Evolutionary conservation across 2,888 invertebrate species (phyloP).

Genomic region (Volucella zonaria): DNA sequence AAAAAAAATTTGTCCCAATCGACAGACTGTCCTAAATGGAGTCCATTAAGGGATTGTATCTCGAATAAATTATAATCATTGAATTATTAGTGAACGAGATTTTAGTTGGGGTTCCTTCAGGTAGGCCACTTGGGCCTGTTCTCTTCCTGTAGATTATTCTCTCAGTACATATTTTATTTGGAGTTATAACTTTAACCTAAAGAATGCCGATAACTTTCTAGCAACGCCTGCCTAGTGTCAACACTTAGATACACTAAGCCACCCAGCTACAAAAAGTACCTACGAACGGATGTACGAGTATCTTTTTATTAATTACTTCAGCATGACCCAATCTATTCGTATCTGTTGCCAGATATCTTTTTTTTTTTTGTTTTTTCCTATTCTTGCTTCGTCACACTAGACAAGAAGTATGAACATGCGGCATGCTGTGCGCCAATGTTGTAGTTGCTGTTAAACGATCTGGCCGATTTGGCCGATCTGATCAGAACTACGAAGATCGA

Average conservation of each 20-base stretch:
- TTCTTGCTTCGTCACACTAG: conserved; percentile 19
- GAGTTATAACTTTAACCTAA: conserved; percentile 4
- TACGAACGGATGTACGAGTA: conserved; percentile 51
- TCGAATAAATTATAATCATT: conserved; percentile 49
- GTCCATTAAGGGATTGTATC: conserved; percentile 36
- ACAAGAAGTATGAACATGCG: conserved; percentile 42
- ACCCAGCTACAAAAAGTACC: conserved; percentile 51
- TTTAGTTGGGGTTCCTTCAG: conserved; percentile 19
- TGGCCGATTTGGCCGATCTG: conserved; percentile 50
- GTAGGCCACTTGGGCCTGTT: conserved; percentile 4
- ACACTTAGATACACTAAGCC: conserved; percentile 30
- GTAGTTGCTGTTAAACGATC: conserved; percentile 58
- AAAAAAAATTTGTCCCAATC: not conserved
- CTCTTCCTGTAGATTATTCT: not conserved
- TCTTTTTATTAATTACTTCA: conserved; percentile 67
- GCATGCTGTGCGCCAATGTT: conserved; percentile 70
- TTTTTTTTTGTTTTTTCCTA: not conserved
- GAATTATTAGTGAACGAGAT: conserved; percentile 40
- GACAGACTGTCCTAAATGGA: conserved; percentile 35
- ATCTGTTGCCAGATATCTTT: not conserved
- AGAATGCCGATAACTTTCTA: not conserved
- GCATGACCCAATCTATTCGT: conserved; percentile 44
- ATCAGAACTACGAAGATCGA: conserved; percentile 36
- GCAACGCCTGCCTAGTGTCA: not conserved
- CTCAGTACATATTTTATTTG: not conserved